Conservation (phyloP, 2,888 invertebrate genomes). For the Meghimatium bilineatum region DNA sequence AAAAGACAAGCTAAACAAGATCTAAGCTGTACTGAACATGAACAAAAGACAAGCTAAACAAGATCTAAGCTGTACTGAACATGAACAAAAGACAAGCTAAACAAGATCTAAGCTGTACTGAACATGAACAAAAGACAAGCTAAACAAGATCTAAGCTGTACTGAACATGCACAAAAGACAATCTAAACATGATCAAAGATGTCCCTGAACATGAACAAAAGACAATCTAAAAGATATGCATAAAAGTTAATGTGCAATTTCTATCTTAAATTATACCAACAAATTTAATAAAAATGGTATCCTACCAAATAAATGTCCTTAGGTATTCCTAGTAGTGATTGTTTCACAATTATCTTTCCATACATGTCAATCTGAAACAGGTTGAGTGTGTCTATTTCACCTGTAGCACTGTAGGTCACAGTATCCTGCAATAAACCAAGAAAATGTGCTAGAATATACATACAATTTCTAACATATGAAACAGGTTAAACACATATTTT, state of each 20-base stretch:
- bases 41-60: too few relatives aligned
- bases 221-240: neutral
- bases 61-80: neutral
- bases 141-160: neutral
- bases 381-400: conserved; percentile 51
- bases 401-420: conserved; percentile 56
- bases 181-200: too few relatives aligned
- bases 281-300: neutral
- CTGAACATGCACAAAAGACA: too few relatives aligned
- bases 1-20: too few relatives aligned
- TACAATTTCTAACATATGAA: too few relatives aligned
- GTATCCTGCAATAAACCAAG: conserved; percentile 57
- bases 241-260: neutral
- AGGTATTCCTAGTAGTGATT: conserved; percentile 54
- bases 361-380: conserved; percentile 64
- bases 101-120: too few relatives aligned
- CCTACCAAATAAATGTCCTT: conserved; percentile 53
- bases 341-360: conserved; percentile 61
- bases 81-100: too few relatives aligned
- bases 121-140: too few relatives aligned
- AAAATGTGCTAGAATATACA: neutral
- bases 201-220: too few relatives aligned
- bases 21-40: too few relatives aligned
- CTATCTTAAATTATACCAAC: neutral
- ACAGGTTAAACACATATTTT: neutral